A percentile compares a stretch with the other conserved stretches of the same genome.
Evolutionary conservation across 2,888 invertebrate genomes (phyloP).

Genomic region (Luperina nickerlii): DNA sequence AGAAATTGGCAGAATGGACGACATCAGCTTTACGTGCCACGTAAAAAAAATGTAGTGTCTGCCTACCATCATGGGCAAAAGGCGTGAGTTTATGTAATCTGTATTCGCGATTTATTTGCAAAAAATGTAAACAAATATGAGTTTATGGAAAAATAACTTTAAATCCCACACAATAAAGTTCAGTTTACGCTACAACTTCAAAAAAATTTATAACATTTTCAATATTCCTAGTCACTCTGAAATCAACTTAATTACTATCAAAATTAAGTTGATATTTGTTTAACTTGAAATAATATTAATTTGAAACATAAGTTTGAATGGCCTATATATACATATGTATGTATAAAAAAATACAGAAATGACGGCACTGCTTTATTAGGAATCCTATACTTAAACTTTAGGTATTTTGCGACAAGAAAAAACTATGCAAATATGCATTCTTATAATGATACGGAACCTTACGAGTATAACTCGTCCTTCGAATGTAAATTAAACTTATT

Average conservation of each 20-base stretch:
- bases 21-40: background rate
- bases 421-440: background rate
- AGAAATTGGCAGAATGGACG: background rate
- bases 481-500: conserved; percentile 47
- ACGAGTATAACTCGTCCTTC: conserved; percentile 62
- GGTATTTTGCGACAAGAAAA: background rate
- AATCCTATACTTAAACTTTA: background rate
- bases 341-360: background rate
- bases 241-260: no score
- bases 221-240: no score
- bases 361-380: background rate
- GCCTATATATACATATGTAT: background rate
- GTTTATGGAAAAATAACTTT: no score
- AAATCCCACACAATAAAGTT: no score
- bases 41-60: background rate
- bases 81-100: background rate
- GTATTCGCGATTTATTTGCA: no score
- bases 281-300: no score
- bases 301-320: no score
- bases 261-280: no score
- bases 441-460: conserved; percentile 36
- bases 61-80: background rate
- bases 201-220: no score
- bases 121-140: no score
- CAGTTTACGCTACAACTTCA: no score